Evolutionary conservation across 1,140 invertebrate species (phyloP).

Genomic region (Drosophila ananassae): DNA sequence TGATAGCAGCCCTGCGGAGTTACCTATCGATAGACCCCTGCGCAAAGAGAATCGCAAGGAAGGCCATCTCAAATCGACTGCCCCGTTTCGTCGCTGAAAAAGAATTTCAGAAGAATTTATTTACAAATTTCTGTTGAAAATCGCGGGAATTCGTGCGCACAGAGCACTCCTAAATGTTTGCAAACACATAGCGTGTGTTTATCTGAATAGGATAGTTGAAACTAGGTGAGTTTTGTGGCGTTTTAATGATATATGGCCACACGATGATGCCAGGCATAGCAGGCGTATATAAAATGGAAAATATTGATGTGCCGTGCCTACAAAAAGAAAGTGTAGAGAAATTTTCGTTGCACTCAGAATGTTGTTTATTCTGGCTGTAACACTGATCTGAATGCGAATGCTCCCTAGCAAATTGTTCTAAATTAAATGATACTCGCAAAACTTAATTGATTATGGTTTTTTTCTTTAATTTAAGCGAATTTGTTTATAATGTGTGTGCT

Average conservation of each 20-base stretch:
- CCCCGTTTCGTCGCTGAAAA: constrained; percentile 57
- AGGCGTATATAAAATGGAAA: constrained; percentile 64
- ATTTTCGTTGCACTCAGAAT: constrained; percentile 71
- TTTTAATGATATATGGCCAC: constrained; percentile 56
- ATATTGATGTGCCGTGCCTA: constrained; percentile 75
- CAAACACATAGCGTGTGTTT: constrained; percentile 69
- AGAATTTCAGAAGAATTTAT: constrained; percentile 73
- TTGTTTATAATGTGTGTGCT: constrained; percentile 43
- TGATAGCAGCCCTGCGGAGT: background rate
- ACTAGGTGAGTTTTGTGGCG: constrained; percentile 78
- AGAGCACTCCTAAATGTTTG: constrained; percentile 77
- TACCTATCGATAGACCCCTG: constrained; percentile 18
- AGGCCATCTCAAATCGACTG: constrained; percentile 26
- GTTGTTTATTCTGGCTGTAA: constrained; percentile 42
- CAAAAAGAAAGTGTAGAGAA: constrained; percentile 83
- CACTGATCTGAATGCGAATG: constrained; percentile 10
- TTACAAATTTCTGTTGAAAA: constrained; percentile 65
- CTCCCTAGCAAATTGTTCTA: constrained; percentile 17
- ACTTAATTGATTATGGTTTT: constrained; percentile 46
- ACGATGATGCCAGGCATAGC: constrained; percentile 60
- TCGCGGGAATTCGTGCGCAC: constrained; percentile 72
- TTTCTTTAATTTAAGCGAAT: constrained; percentile 43
- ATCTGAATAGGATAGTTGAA: constrained; percentile 73
- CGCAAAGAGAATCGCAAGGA: background rate
- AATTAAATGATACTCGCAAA: constrained; percentile 13